Base-by-base conservation (phyloP, 2,888 invertebrate species). In the Drosophila mimica region DNA sequence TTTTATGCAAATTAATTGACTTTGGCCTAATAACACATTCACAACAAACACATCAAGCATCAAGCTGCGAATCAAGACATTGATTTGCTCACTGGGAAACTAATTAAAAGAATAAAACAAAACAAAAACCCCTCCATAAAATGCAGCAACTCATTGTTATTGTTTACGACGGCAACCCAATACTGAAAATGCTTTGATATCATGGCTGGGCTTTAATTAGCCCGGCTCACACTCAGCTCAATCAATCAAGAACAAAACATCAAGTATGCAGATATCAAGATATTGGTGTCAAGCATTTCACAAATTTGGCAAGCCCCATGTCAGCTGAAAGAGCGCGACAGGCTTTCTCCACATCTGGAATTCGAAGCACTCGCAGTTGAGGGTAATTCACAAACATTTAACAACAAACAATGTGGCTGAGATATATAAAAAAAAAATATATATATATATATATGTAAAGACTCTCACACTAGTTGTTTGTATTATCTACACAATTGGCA, bases 1-100 rank as follows among this genome's bases (percentile, higher is more conserved):
- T 71, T 77, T 81, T 89, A 88, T 88, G 88, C 81, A 82, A 88
- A 88, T 89, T 68, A 76, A 57, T 73, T 70, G 70, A 79, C 62
- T 61, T 61, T 53, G 54, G 59, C 48, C 71, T 36, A 52, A 57
- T 43, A 43, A 56, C 25, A 40, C 33, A 71, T 61, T 54, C 69
- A 63, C 64, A 75, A 70, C 40, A 78, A 64, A 54, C 57, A 36
- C 40, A 59, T 17, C 30, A 38, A 58, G 52, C 34, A 61, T 53
- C 62, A 61, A 25, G 68, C 63, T 60, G 25, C 51, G 33, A 52
- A 33, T 31, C 28, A 40, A 60, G 25, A 17, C 38, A n/a, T 36
- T 38, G 31, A 54, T 58, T n/a, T 57, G 33, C 57, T 36, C 53
- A 28, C 38, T 49, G 11, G 48, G 43, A 40, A 61, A 30, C 51